Percentiles rank a stretch among this genome's conserved stretches.
Conservation (phyloP, 2,113 vertebrate species). For the Clarias macrocephalus region DNA sequence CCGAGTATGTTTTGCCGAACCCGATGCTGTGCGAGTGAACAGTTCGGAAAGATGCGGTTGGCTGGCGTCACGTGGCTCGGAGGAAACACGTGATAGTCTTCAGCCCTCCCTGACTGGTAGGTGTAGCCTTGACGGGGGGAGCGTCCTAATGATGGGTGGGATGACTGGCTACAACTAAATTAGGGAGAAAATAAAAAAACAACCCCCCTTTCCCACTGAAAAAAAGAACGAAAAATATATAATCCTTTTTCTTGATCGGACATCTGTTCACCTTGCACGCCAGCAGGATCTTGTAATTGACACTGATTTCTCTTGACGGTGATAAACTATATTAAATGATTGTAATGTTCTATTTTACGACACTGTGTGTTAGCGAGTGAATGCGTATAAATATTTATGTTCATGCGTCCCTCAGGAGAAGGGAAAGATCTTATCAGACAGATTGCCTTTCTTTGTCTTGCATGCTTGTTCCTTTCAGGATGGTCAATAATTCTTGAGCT, state of each 20-base stretch:
- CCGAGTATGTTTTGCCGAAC: too few relatives aligned
- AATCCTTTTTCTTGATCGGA: neutral
- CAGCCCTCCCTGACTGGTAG: too few relatives aligned
- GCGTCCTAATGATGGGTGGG: too few relatives aligned
- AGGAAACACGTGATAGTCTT: too few relatives aligned
- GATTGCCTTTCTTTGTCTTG: slow-evolving; percentile 10
- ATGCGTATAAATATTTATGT: slow-evolving; percentile 19
- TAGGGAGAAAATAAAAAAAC: too few relatives aligned
- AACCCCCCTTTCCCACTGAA: too few relatives aligned
- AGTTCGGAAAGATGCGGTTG: too few relatives aligned
- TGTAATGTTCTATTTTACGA: slow-evolving; percentile 10
- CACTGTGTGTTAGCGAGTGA: neutral
- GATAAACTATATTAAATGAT: neutral
- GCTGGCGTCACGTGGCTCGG: too few relatives aligned
- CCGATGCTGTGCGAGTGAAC: too few relatives aligned
- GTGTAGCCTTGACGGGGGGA: too few relatives aligned
- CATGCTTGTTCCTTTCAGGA: slow-evolving; percentile 48
- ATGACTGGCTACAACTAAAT: too few relatives aligned
- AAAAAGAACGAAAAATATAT: neutral
- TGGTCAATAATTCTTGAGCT: slow-evolving; percentile 51
- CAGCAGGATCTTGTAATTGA: neutral
- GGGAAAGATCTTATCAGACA: neutral
- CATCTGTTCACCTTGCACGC: neutral
- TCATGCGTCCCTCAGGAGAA: slow-evolving; percentile 3
- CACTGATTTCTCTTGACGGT: neutral